Evolutionary conservation across 2,797 vertebrate species (phyloP).

Genomic region (Lepus oiostolus): DNA sequence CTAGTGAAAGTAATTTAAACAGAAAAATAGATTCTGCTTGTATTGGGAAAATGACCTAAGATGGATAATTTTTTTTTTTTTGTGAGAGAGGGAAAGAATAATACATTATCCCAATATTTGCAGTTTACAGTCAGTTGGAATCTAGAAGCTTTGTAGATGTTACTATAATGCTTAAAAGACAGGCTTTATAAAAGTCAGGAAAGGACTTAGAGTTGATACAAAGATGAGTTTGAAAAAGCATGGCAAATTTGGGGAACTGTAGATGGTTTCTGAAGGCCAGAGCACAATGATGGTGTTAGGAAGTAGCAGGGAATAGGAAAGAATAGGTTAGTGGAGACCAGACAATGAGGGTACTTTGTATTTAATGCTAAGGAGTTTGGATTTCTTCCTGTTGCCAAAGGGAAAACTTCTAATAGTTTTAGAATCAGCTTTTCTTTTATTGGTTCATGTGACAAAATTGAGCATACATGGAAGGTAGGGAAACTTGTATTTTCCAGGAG

Average conservation of each 20-base stretch:
- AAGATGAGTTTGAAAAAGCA: conserved; percentile 7
- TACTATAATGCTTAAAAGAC: conserved; percentile 10
- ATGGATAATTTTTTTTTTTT: not conserved
- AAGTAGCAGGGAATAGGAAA: not conserved
- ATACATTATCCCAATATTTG: conserved; percentile 7
- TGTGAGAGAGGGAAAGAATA: not conserved
- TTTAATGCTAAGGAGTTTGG: not conserved
- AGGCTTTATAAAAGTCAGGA: conserved; percentile 17
- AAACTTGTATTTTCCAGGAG: conserved; percentile 5
- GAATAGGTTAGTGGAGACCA: not conserved
- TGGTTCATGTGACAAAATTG: not conserved
- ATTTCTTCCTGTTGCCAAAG: not conserved
- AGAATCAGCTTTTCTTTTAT: conserved; percentile 22
- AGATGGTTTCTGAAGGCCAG: not conserved
- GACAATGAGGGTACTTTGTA: not conserved
- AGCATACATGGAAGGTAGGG: not conserved
- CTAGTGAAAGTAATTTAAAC: not conserved
- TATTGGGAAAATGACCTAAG: not conserved
- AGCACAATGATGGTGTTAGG: not conserved
- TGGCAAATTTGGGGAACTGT: not conserved
- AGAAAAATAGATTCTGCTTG: conserved; percentile 33
- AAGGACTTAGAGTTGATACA: not conserved
- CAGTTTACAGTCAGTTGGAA: not conserved
- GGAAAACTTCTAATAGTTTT: not conserved
- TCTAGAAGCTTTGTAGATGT: conserved; percentile 15